A percentile compares a stretch with the other conserved stretches of the same genome.
Conservation (phyloP, 2,888 invertebrate genomes). For the Antheraea yamamai region DNA sequence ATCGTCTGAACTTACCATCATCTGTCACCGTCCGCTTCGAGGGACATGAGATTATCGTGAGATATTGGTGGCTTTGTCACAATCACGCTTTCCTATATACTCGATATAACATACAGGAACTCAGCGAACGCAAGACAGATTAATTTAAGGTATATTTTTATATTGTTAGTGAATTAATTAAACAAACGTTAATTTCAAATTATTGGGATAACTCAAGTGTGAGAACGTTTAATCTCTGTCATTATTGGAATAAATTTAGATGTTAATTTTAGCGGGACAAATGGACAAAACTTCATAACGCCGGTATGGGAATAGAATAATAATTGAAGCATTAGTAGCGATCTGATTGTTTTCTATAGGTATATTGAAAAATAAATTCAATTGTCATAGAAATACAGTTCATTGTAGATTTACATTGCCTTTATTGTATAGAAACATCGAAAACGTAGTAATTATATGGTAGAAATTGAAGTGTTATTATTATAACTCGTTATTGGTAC, state of each 20-base stretch:
- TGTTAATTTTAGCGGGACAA: too few species aligned
- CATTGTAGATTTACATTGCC: not conserved
- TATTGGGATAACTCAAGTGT: too few species aligned
- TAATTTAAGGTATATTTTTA: not conserved
- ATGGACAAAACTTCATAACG: too few species aligned
- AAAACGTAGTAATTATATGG: not conserved
- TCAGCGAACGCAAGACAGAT: not conserved
- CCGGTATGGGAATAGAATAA: not conserved
- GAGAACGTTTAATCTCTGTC: too few species aligned
- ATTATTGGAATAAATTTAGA: too few species aligned
- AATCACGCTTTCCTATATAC: not conserved
- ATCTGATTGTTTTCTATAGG: not conserved
- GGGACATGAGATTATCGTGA: conserved; percentile 3
- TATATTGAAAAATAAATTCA: not conserved
- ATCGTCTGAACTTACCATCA: not conserved
- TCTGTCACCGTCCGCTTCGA: not conserved
- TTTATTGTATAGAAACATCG: not conserved
- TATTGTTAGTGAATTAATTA: not conserved
- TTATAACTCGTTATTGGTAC: not conserved
- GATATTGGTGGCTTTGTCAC: conserved; percentile 1
- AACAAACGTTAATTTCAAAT: too few species aligned
- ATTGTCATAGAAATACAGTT: not conserved
- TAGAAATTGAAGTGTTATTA: not conserved
- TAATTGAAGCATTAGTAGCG: not conserved
- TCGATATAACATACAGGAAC: not conserved